Evolutionary conservation across 2,888 invertebrate species (phyloP).

Genomic region (Caenorhabditis sp.): DNA sequence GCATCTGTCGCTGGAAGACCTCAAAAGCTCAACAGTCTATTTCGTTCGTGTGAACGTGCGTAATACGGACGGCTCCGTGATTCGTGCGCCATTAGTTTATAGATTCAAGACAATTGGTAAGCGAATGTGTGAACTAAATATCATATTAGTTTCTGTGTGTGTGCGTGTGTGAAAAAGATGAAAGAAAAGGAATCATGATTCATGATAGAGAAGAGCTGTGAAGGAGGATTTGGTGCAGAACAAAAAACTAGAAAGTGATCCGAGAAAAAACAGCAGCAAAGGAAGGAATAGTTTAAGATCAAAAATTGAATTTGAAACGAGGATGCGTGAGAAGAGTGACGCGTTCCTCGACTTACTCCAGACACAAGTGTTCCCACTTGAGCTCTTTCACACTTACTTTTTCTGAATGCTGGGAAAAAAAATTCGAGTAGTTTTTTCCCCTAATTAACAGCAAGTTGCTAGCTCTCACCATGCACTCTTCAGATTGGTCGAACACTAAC

Average conservation of each 20-base stretch:
- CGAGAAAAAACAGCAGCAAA: not conserved
- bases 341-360: conserved; percentile 27
- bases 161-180: not conserved
- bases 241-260: not conserved
- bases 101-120: conserved; percentile 81
- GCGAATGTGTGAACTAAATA: conserved; percentile 40
- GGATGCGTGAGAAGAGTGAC: conserved; percentile 10
- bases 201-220: conserved; percentile 14
- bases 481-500: conserved; percentile 67
- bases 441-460: conserved; percentile 12
- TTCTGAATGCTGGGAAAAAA: not conserved
- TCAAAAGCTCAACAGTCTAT: conserved; percentile 80
- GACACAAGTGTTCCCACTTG: conserved; percentile 19
- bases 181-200: conserved; percentile 18
- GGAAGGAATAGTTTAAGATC: conserved; percentile 45
- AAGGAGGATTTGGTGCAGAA: conserved; percentile 7
- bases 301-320: conserved; percentile 49
- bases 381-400: conserved; percentile 31
- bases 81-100: conserved; percentile 79
- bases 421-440: not conserved
- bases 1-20: conserved; percentile 72
- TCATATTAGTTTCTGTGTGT: conserved; percentile 25
- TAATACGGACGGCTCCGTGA: conserved; percentile 76
- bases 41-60: conserved; percentile 80
- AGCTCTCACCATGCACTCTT: conserved; percentile 11